Base-by-base conservation (phyloP, 2,797 vertebrate genomes). In the Pseudochaenichthys georgianus region DNA sequence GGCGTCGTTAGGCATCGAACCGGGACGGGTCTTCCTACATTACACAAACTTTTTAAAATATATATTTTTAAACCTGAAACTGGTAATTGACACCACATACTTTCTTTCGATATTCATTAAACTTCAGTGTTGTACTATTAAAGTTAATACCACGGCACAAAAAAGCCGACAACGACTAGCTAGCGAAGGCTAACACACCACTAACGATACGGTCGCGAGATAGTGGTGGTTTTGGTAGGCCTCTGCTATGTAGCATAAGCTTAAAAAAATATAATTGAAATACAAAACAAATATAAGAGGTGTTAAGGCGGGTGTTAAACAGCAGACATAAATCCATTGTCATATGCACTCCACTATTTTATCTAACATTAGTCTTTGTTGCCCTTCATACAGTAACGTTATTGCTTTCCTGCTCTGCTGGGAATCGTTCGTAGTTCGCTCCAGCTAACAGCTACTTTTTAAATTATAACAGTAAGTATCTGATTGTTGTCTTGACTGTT, bases 41-140 rank as follows among this genome's bases (percentile, higher is more conserved):
- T 67, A 54, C n/a, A 60, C 63, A 43, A 43, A 47, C 28, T 68
- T 57, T 63, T 53, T 46, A 58, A 51, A 42, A 77, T 58, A 48
- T 15, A 16, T 77, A 38, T 88, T 88, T 42, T 78, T 9, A 58
- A 73, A 64, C 43, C 67, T 4, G 65, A 81, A 82, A 69, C 85
- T 76, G 91, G 90, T 93, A 92, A 93, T 90, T 80, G 67, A 81
- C 58, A 64, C 43, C 5, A 16, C 28, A 65, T 77, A 47, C 17
- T 15, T 38, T 38, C 6, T 38, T 38, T 38, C 34, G 34, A 9
- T 38, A 38, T 38, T 38, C 34, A 38, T 38, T 38, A 2, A 6
- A 38, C 34, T 38, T 6, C 28, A 28, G 6, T 41, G 59, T 73
- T 61, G 9, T n/a, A 21, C n/a, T 15, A 54, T 38, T 2, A 13